phyloP scores from a whole-genome alignment of 2,113 vertebrate genomes.

The Odocoileus hemionus region DNA sequence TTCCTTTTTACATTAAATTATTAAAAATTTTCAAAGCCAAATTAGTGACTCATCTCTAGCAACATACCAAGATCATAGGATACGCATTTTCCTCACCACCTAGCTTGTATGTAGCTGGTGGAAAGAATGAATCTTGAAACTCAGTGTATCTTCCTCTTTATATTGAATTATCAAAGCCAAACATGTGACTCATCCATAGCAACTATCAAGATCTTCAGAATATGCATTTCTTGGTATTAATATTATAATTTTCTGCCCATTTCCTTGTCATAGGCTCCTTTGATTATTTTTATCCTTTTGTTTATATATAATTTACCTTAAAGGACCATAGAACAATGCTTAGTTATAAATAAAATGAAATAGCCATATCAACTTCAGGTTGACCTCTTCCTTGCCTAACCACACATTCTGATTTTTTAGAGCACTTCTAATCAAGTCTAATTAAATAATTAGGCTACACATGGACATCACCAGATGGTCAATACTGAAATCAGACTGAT shows the following conservation, averaged over 20 bases:
- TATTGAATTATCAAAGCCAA: neutral
- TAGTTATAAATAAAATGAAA: slow-evolving; percentile 8
- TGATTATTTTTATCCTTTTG: neutral
- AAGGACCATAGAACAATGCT: neutral
- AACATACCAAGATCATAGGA: neutral
- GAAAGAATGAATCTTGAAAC: neutral
- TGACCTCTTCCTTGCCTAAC: neutral
- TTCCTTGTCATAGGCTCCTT: neutral
- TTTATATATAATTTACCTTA: neutral
- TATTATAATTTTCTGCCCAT: neutral
- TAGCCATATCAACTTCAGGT: neutral
- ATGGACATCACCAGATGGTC: neutral
- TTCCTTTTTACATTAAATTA: neutral
- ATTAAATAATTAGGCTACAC: neutral
- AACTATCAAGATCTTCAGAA: neutral
- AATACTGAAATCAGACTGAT: neutral
- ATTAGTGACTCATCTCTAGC: neutral
- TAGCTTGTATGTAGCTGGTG: neutral
- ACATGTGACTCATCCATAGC: neutral
- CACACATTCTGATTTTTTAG: neutral
- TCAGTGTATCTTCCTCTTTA: neutral
- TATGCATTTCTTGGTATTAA: neutral
- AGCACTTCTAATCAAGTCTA: neutral
- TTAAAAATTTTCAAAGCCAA: neutral
- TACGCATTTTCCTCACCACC: neutral